Conservation (phyloP, 2,113 vertebrate genomes). For the Megaceryle maxima region DNA sequence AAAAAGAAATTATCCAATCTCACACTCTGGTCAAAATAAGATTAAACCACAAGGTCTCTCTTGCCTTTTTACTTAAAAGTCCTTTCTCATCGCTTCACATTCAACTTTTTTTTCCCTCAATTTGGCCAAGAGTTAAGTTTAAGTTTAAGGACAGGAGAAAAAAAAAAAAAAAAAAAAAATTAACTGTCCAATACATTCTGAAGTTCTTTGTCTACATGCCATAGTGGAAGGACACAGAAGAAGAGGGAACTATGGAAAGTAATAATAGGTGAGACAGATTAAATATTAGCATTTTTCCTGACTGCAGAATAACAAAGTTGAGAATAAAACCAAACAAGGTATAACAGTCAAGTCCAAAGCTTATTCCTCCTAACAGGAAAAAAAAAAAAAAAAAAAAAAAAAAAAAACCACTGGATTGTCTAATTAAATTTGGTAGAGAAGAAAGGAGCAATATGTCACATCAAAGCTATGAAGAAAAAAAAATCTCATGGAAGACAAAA, state of each 20-base stretch:
- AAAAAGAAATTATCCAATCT: not conserved
- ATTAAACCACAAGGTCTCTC: not conserved
- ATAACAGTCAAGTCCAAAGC: not conserved
- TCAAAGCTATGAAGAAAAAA: not conserved
- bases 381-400: not conserved
- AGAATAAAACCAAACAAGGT: not conserved
- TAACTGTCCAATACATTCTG: not conserved
- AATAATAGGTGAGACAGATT: not conserved
- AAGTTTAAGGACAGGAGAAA: not conserved
- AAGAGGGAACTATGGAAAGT: not conserved
- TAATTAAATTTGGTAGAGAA: not conserved
- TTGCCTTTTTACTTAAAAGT: not conserved
- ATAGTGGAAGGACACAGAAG: not conserved
- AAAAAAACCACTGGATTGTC: not conserved
- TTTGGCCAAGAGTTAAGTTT: not conserved
- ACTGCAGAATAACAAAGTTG: not conserved
- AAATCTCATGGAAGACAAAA: not conserved
- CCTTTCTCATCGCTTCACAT: not conserved
- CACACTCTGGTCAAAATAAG: not conserved
- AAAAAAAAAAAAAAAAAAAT: not conserved
- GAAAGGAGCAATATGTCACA: not conserved
- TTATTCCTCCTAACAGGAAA: not conserved
- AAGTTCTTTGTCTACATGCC: not conserved
- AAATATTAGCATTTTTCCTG: not conserved
- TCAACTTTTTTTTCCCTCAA: not conserved